Base-by-base conservation (phyloP, 2,888 invertebrate species). In the Pilophorus perplexus region DNA sequence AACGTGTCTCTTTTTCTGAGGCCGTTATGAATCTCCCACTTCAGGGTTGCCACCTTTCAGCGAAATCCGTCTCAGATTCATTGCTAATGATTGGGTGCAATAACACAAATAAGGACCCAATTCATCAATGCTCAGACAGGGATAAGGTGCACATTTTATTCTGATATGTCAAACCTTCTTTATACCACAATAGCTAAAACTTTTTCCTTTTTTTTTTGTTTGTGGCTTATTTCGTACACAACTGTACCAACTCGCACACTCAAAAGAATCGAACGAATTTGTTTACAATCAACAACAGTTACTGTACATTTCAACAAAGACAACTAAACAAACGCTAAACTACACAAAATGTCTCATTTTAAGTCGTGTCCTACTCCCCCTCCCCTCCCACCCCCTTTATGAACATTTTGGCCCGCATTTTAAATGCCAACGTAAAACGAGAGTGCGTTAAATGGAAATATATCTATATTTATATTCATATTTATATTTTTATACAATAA, bases 401-500 rank as follows among this genome's bases (percentile, higher is more conserved):
- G 20, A 46, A 46, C 23, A 46, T 37, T 55, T 55, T 55, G 55
- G 55, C 18, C 55, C 55, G 33, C 55, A 37, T 55, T 46, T 25
- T 28, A 55, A 18, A 20, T 20, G 38, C 55, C 22, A 22, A 28
- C 38, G 37, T n/a, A n/a, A 55, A 55, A 38, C 28, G 55, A 60
- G 42, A 60, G 33, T 42, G 44, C 42, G 40, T 40, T 16, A 27
- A 42, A 16, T 42, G 40, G 40, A 42, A 42, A 64, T 64, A 64
- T 40, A 42, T 55, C 22, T 54, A 54, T 52, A 42, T n/a, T n/a
- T n/a, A n/a, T 64, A 54, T 64, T 18, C 40, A 64, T 65, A 40
- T 65, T 23, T 65, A 42, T 65, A 50, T 27, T 38, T 65, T 65
- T 65, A 65, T 65, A 65, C 54, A 65, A 44, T 55, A 55, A 44